Conservation (phyloP, 1,140 invertebrate species). For the Aculops lycopersici region DNA sequence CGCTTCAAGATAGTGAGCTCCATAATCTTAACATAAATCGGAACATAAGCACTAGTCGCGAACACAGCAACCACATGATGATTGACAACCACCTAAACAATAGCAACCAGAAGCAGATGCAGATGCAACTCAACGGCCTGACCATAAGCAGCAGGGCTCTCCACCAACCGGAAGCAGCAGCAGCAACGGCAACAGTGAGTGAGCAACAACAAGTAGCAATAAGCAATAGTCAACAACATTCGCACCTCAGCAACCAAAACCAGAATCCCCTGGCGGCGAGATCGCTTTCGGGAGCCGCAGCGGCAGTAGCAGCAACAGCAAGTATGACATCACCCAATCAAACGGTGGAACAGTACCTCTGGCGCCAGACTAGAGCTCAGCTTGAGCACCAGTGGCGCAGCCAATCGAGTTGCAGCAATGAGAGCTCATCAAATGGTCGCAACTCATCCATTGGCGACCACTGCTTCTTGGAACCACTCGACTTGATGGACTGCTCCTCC, state of each 20-base stretch:
- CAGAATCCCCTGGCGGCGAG: neutral
- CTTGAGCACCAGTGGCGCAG: too few relatives aligned
- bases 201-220: neutral
- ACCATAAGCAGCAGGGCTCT: too few relatives aligned
- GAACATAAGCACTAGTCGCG: too few relatives aligned
- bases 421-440: slow-evolving; percentile 3
- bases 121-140: too few relatives aligned
- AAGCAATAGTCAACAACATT: neutral
- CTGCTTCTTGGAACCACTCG: slow-evolving; percentile 31
- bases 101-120: too few relatives aligned
- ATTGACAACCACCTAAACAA: too few relatives aligned
- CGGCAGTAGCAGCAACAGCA: neutral
- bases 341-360: neutral
- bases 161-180: too few relatives aligned
- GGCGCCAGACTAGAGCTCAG: too few relatives aligned
- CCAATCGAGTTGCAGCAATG: slow-evolving; percentile 14
- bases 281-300: neutral
- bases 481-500: neutral
- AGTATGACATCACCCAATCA: neutral
- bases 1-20: too few relatives aligned
- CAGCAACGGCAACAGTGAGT: neutral
- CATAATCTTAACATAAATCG: too few relatives aligned
- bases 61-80: too few relatives aligned
- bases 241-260: too few relatives aligned
- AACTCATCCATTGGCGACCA: slow-evolving; percentile 1